Base-by-base conservation (phyloP, 2,797 vertebrate genomes). In the Sebastes matsubarae region DNA sequence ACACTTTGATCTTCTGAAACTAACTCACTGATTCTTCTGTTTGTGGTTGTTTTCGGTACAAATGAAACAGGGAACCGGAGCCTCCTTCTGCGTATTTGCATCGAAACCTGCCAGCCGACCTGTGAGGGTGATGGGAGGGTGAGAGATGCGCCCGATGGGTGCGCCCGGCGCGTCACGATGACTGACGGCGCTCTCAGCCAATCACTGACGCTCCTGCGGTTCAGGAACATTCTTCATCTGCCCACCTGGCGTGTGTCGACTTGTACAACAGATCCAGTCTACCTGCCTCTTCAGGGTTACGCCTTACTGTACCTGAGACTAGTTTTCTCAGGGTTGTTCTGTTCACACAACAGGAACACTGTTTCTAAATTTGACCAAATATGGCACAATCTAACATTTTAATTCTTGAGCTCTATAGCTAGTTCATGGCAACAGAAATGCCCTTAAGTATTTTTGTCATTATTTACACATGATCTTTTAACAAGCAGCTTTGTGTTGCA, bases 161-260 rank as follows among this genome's bases (percentile, higher is more conserved):
- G 85, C 13, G 70, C 7, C 81, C 8, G 4, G 14, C 2, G n/a
- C 25, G 1, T 27, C 5, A 2, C 1, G 0, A 11, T 71, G 81
- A 91, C 11, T 74, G 91, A 88, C 87, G 68, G 72, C 20, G 2
- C 55, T 18, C 18, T 12, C 70, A 2, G 29, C 93, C 92, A 93
- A 94, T 93, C 82, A 85, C 16, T 6, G 59, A 10, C 2, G 69
- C 59, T 5, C 5, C 25, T 55, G 42, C 14, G 1, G 10, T 5
- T 12, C n/a, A 2, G 50, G 34, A 36, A 29, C 77, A 75, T 86
- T 84, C 77, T 81, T 81, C 10, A 25, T 9, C 67, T 61, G n/a
- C 71, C 66, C 59, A 55, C 54, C 38, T 14, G 57, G 57, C 87
- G 12, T 83, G 92, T 91, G 50, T 27, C 3, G 7, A 30, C 91